A percentile compares a stretch with the other conserved stretches of the same genome.
Evolutionary conservation across 2,113 vertebrate species (phyloP).

Genomic region (Irena cyanogastra): DNA sequence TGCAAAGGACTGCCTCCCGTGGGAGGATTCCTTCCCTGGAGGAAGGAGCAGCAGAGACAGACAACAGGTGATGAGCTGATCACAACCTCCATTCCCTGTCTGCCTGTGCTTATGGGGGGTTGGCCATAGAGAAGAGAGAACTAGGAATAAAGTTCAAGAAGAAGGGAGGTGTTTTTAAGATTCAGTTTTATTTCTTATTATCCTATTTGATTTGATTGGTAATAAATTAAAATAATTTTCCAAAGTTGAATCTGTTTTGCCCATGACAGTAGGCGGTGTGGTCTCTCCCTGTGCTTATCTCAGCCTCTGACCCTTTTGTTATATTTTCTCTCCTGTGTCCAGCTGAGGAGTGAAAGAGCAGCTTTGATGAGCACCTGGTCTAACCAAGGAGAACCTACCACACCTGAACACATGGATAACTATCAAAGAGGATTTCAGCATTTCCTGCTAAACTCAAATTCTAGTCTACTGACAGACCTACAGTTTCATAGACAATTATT

Average conservation of each 20-base stretch:
- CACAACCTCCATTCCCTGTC: background rate
- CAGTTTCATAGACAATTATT: background rate
- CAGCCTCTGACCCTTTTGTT: background rate
- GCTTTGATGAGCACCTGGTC: background rate
- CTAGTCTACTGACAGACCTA: background rate
- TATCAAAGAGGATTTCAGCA: background rate
- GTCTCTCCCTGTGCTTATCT: background rate
- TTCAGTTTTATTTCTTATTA: background rate
- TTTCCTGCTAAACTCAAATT: background rate
- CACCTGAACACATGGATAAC: background rate
- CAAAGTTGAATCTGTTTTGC: background rate
- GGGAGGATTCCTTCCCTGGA: background rate
- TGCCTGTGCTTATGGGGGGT: background rate
- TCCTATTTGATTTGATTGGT: background rate
- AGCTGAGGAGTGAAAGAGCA: background rate
- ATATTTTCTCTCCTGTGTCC: background rate
- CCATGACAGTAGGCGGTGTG: background rate
- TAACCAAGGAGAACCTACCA: background rate
- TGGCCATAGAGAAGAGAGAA: background rate
- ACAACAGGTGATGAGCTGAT: background rate
- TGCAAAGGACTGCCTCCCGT: background rate
- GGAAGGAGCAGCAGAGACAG: background rate
- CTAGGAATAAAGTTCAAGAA: background rate
- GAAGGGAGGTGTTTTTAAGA: background rate
- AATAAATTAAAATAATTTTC: background rate